phyloP scores from a whole-genome alignment of 92 coral and sea anemone genomes.

The Scolanthus callimorphus region DNA sequence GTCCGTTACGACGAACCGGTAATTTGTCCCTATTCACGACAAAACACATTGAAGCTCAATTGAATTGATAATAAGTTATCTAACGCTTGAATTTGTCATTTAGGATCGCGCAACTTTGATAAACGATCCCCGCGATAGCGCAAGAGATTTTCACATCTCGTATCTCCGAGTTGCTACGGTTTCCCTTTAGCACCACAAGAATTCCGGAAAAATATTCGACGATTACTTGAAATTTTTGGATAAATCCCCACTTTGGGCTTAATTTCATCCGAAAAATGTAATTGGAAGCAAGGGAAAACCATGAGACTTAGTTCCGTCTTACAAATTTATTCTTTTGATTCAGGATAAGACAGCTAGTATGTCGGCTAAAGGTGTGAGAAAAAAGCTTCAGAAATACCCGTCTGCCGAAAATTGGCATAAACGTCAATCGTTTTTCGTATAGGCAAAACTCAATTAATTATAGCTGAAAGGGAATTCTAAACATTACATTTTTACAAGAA shows the following conservation, averaged over 20 bases:
- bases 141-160: neutral
- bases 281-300: neutral
- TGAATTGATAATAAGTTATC: slow-evolving; percentile 1
- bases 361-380: neutral
- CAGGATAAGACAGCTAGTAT: no score
- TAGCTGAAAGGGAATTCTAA: no score
- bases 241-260: no score
- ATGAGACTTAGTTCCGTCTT: neutral
- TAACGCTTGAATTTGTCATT: neutral
- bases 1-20: neutral
- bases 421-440: no score
- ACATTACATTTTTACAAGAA: no score
- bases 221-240: no score
- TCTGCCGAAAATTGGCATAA: no score
- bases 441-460: no score
- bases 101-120: neutral
- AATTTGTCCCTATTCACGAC: neutral
- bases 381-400: no score
- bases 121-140: neutral
- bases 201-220: neutral
- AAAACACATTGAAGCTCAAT: neutral
- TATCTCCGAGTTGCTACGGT: neutral
- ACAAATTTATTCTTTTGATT: neutral
- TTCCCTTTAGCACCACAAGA: neutral
- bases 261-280: neutral